These are phyloP conservation scores for Lynx canadensis DNA, from an alignment of 2,113 vertebrate species.

Conservation along the genomic window DNA sequence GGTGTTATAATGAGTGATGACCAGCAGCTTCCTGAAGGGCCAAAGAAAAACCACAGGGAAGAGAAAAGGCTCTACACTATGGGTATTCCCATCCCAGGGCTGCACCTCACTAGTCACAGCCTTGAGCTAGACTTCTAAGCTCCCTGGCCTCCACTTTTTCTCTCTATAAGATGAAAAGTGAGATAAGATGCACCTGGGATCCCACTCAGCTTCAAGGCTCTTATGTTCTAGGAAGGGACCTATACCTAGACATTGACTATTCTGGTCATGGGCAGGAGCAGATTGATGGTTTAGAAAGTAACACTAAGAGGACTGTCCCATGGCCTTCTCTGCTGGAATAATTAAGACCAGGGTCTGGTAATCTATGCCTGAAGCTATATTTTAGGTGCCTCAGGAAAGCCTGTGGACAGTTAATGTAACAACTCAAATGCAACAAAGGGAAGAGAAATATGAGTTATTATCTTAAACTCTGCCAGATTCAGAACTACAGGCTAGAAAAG, in stretches of 20 bases:
- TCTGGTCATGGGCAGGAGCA: neutral
- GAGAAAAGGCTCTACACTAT: neutral
- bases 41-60: neutral
- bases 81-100: neutral
- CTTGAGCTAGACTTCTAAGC: neutral
- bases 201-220: neutral
- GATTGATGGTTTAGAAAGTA: constrained; percentile 2
- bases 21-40: neutral
- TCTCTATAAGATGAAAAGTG: neutral
- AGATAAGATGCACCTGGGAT: neutral
- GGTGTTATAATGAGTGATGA: neutral
- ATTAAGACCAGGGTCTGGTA: neutral
- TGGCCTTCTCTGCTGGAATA: neutral
- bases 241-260: neutral
- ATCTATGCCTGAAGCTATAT: constrained; percentile 35
- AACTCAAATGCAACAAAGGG: constrained; percentile 60
- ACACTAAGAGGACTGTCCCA: neutral
- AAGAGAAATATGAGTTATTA: constrained; percentile 56
- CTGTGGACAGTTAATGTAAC: neutral
- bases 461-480: constrained; percentile 59
- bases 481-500: constrained; percentile 35
- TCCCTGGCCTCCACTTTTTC: neutral
- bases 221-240: neutral
- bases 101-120: neutral
- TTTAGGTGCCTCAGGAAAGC: constrained; percentile 34